phyloP scores from a whole-genome alignment of 2,113 vertebrate genomes.

The Jaculus jaculus region DNA sequence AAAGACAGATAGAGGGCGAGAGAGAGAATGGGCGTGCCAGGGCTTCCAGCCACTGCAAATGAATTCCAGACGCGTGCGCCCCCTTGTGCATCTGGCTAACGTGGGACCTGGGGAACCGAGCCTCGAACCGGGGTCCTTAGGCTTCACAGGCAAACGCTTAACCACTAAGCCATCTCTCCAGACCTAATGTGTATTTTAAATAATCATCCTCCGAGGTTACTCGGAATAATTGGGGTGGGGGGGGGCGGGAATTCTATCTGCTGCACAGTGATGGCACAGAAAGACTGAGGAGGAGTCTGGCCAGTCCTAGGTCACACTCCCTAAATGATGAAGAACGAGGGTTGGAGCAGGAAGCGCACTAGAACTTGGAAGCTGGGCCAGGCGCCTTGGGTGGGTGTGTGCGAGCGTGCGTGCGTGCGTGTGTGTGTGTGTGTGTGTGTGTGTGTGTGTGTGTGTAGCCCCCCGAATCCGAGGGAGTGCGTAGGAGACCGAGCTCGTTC shows the following conservation, averaged over 20 bases:
- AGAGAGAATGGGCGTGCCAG: too few relatives aligned
- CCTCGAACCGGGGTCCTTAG: too few relatives aligned
- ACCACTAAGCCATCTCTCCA: too few relatives aligned
- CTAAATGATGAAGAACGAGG: not conserved
- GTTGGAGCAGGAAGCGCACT: accelerated
- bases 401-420: too few relatives aligned
- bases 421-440: too few relatives aligned
- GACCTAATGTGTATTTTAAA: not conserved
- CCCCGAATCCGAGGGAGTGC: not conserved
- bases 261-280: not conserved
- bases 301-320: not conserved
- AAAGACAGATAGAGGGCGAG: too few relatives aligned
- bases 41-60: too few relatives aligned
- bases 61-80: too few relatives aligned
- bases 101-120: too few relatives aligned
- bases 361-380: not conserved
- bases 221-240: not conserved
- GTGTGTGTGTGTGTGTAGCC: too few relatives aligned
- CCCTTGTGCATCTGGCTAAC: too few relatives aligned
- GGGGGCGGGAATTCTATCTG: not conserved
- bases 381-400: not conserved
- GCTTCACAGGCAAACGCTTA: too few relatives aligned
- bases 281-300: not conserved
- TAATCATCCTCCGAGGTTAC: not conserved
- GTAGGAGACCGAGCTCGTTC: not conserved